Conservation (phyloP, 2,797 vertebrate species). For the Gymnodraco acuticeps region DNA sequence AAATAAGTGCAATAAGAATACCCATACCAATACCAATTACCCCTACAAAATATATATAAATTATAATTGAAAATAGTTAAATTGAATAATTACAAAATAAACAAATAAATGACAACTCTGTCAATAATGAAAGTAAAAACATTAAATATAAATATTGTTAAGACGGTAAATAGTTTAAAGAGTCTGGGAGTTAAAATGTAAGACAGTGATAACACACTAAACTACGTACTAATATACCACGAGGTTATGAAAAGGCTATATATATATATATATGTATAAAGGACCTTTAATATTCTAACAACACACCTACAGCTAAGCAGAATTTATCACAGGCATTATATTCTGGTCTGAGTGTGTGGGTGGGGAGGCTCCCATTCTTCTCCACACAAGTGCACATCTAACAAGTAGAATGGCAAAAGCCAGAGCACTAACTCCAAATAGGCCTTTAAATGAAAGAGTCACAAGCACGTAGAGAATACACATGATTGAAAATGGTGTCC, state of each 20-base stretch:
- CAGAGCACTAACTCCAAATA: background rate
- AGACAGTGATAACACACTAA: background rate
- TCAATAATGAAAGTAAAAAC: too few species aligned
- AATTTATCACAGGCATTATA: background rate
- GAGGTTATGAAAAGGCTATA: background rate
- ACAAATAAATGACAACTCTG: too few species aligned
- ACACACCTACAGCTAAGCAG: too few species aligned
- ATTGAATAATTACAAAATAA: too few species aligned
- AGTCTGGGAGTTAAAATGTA: too few species aligned
- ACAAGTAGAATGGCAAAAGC: background rate
- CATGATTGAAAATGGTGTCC: background rate
- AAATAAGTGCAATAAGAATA: too few species aligned
- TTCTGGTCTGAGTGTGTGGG: background rate
- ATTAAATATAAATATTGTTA: too few species aligned
- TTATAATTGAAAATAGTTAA: too few species aligned
- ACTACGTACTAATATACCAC: background rate
- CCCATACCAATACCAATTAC: too few species aligned
- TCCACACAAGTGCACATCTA: background rate
- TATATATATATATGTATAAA: background rate
- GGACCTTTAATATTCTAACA: too few species aligned
- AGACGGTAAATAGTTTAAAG: too few species aligned
- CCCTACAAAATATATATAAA: too few species aligned
- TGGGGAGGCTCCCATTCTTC: background rate
- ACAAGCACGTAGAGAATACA: background rate
- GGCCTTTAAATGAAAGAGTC: background rate